Conservation (phyloP, 2,113 vertebrate species). For the Emydocephalus ijimae region DNA sequence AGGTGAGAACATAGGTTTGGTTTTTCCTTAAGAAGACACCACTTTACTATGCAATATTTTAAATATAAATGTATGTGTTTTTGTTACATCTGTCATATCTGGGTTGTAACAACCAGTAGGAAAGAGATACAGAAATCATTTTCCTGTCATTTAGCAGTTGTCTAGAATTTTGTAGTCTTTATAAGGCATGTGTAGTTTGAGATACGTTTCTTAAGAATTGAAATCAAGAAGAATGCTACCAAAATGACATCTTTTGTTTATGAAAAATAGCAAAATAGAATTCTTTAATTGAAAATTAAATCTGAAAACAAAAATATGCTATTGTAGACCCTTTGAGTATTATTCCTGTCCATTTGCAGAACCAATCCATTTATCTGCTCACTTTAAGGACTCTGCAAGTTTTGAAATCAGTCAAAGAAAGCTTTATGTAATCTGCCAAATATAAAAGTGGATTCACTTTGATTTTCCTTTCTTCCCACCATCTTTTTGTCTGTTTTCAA, state of each 20-base stretch:
- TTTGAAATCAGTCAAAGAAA: neutral
- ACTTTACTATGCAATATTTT: neutral
- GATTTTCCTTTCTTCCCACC: neutral
- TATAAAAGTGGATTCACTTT: constrained; percentile 47
- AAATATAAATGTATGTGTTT: neutral
- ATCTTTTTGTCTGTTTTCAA: neutral
- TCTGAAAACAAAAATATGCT: constrained; percentile 45
- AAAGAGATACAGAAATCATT: neutral
- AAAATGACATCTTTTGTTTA: neutral
- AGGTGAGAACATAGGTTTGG: neutral
- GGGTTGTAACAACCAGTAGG: neutral
- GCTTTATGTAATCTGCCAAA: constrained; percentile 34
- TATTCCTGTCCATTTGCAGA: constrained; percentile 49
- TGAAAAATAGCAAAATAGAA: constrained; percentile 19
- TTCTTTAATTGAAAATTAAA: constrained; percentile 8
- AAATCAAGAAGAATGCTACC: constrained; percentile 6
- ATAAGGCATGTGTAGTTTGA: neutral
- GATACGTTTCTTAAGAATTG: neutral
- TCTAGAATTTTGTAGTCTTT: neutral
- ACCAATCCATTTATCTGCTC: constrained; percentile 41
- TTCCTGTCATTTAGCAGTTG: neutral
- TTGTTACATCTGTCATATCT: neutral
- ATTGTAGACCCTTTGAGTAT: constrained; percentile 48
- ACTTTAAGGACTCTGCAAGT: neutral
- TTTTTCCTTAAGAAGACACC: neutral